phyloP scores from a whole-genome alignment of 2,888 invertebrate genomes.

The Microctonus brassicae region DNA sequence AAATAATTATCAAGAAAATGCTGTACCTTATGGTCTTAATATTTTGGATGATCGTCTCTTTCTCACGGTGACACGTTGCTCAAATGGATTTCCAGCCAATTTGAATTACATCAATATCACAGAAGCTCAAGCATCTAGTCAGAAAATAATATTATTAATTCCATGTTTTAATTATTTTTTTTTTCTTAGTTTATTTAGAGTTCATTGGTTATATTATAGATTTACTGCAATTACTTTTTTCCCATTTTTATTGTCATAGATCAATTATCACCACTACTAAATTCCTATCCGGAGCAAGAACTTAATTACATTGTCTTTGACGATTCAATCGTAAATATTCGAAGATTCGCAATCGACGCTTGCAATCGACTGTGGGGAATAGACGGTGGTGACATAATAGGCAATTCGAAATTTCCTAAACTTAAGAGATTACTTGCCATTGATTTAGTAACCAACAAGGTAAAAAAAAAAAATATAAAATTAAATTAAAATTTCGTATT shows the following conservation, averaged over 20 bases:
- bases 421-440: slow-evolving; percentile 76
- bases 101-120: slow-evolving; percentile 73
- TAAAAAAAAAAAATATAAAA: slow-evolving; percentile 56
- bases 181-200: no score
- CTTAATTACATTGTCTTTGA: slow-evolving; percentile 81
- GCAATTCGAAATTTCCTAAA: slow-evolving; percentile 70
- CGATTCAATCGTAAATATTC: slow-evolving; percentile 79
- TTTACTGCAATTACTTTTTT: no score
- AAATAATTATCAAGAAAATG: slow-evolving; percentile 78
- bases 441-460: slow-evolving; percentile 81
- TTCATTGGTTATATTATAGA: no score
- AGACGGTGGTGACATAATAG: slow-evolving; percentile 85
- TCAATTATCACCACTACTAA: slow-evolving; percentile 79
- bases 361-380: slow-evolving; percentile 88
- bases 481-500: not conserved
- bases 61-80: slow-evolving; percentile 80
- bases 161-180: no score
- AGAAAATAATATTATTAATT: slow-evolving; percentile 17
- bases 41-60: slow-evolving; percentile 78
- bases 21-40: slow-evolving; percentile 79
- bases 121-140: slow-evolving; percentile 44
- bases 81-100: slow-evolving; percentile 75
- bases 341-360: slow-evolving; percentile 79
- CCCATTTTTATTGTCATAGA: slow-evolving; percentile 55
- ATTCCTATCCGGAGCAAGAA: slow-evolving; percentile 83